phyloP scores from a whole-genome alignment of 2,113 vertebrate species.

The Clupea harengus region DNA sequence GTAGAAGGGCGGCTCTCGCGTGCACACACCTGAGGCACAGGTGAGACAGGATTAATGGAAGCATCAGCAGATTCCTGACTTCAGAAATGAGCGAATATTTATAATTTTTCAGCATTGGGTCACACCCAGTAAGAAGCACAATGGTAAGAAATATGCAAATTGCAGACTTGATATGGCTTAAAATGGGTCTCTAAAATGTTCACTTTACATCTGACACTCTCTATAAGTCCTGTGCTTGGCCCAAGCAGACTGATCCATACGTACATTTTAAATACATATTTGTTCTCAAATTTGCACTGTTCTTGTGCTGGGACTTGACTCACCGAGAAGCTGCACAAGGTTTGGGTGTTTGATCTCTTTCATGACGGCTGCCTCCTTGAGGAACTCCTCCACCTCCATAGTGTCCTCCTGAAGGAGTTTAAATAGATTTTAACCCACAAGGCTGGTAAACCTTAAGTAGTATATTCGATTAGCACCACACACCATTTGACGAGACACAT shows the following conservation, averaged over 20 bases:
- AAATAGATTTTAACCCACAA: not conserved
- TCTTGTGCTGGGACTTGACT: slow-evolving; percentile 40
- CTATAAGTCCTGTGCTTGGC: not conserved
- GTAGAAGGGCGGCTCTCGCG: slow-evolving; percentile 94
- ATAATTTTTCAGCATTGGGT: not conserved
- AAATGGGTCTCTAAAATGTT: not conserved
- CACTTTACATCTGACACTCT: not conserved
- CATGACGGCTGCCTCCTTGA: slow-evolving; percentile 97
- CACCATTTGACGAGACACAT: not conserved
- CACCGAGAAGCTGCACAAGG: slow-evolving; percentile 94
- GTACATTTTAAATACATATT: not conserved
- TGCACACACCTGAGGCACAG: slow-evolving; percentile 85
- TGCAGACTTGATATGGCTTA: not conserved
- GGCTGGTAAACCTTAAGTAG: no score
- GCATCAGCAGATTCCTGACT: not conserved
- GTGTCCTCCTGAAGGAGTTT: slow-evolving; percentile 86
- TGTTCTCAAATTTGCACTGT: no score
- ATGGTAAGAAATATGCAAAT: not conserved
- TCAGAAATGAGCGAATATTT: not conserved
- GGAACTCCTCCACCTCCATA: slow-evolving; percentile 98
- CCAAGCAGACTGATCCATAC: not conserved
- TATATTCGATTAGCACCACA: no score
- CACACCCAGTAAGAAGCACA: not conserved
- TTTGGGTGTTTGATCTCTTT: slow-evolving; percentile 99
- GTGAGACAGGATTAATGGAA: not conserved